Base-by-base conservation (phyloP, 1,140 invertebrate genomes). In the Camponotus vicinus region DNA sequence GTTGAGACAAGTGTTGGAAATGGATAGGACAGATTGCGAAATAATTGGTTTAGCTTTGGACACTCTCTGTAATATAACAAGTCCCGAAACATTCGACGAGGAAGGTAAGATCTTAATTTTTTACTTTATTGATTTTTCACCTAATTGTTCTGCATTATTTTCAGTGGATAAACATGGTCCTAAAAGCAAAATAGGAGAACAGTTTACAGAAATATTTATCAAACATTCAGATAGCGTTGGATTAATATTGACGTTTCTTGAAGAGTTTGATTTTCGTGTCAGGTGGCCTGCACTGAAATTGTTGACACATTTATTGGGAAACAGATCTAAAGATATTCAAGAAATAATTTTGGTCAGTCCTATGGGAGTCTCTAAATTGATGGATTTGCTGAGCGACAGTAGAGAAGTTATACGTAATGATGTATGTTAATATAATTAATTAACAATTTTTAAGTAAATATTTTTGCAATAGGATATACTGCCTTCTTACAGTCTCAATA, bases 121-220 rank as follows among this genome's bases (percentile, higher is more conserved):
- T n/a, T 45, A 3, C 8, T n/a, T 15, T 6, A 34, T 64, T 7
- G 3, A 79, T 69, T 79, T 32, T 15, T 32, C 5, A 32, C 73
- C 42, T 67, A 57, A 78, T 75, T 55, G 37, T 11, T 86, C 77
- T 64, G 0, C 13, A 7, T 57, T 88, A 18, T 87, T 86, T 91
- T 92, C 49, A 92, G 95, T 95, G 37, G 94, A 96, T 40, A 95
- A 96, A 64, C 91, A 94, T 80, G 93, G 93, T 79, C 85, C 92
- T 34, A 89, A 93, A 1, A 92, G 88, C 69, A 95, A 95, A 85
- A 93, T 97, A 69, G 99, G 99, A 11, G 98, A 98, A 93, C 98
- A 99, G 93, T 99, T 99, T 93, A 99, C 99, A 6, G 99, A 99
- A 96, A 99, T 99, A 96, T 99, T 99, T 93, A 98, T 99, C 8